Evolutionary conservation across 2,113 vertebrate genomes (phyloP).

Genomic region (Cairina moschata): DNA sequence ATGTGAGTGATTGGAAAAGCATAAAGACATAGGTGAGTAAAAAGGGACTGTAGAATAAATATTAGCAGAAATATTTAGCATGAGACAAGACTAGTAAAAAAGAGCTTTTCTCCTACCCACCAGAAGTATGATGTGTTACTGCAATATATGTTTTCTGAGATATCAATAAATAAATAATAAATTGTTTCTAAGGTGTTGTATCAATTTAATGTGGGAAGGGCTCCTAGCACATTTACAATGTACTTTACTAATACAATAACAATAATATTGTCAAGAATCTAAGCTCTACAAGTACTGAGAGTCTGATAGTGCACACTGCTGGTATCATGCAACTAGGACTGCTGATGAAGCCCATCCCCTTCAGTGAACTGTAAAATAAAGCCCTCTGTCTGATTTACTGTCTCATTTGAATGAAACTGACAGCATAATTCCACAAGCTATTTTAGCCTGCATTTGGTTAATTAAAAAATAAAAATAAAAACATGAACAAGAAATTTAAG

Average conservation of each 20-base stretch:
- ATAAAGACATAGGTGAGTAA: background rate
- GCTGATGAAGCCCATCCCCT: background rate
- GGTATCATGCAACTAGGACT: background rate
- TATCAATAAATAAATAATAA: background rate
- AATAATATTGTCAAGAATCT: background rate
- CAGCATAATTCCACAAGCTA: background rate
- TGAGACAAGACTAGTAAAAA: background rate
- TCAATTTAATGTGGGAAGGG: background rate
- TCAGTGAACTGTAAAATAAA: background rate
- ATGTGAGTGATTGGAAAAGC: background rate
- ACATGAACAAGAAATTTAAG: background rate
- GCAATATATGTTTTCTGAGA: background rate
- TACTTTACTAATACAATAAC: background rate
- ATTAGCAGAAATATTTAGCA: background rate
- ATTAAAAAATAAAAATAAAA: conserved; percentile 18
- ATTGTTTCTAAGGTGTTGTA: background rate
- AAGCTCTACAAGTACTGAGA: background rate
- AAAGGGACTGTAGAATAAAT: background rate
- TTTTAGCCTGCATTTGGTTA: background rate
- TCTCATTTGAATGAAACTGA: conserved; percentile 13
- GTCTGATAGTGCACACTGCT: background rate
- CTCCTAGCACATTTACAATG: background rate
- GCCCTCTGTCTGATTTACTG: background rate
- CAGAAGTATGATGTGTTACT: background rate
- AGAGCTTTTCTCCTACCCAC: background rate